A percentile compares a stretch with the other conserved stretches of the same genome.
phyloP scores from a whole-genome alignment of 2,888 invertebrate genomes.

The Tuberolachnus salignus region DNA sequence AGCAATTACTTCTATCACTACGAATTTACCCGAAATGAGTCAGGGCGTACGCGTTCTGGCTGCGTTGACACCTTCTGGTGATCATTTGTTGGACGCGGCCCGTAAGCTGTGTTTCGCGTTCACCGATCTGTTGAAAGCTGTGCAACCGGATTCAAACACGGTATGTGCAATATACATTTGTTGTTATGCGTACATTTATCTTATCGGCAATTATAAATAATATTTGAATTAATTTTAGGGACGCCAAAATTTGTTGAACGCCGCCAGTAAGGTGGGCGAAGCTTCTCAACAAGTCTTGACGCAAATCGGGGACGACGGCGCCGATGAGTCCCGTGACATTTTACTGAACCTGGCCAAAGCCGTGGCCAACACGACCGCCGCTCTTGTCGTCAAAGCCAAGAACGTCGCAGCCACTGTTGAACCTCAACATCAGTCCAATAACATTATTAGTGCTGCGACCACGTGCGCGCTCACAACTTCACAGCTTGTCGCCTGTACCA shows the following conservation, averaged over 20 bases:
- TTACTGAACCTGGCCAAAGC: constrained; percentile 92
- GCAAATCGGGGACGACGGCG: constrained; percentile 89
- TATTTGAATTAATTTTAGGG: constrained; percentile 11
- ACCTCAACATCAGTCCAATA: constrained; percentile 81
- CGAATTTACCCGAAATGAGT: constrained; percentile 94
- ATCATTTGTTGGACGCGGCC: constrained; percentile 88
- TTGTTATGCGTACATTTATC: no score
- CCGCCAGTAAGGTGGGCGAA: constrained; percentile 95
- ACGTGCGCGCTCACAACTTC: constrained; percentile 95
- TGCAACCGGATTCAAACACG: constrained; percentile 92
- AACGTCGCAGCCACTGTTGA: constrained; percentile 90
- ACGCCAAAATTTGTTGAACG: constrained; percentile 89
- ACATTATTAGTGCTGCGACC: constrained; percentile 96
- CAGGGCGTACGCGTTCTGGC: constrained; percentile 94
- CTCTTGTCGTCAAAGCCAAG: constrained; percentile 93
- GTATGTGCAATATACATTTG: constrained; percentile 63
- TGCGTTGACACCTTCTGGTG: constrained; percentile 89
- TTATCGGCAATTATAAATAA: neutral
- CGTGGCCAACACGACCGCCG: constrained; percentile 97
- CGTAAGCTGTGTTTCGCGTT: constrained; percentile 90
- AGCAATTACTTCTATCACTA: constrained; percentile 95
- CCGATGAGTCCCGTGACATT: constrained; percentile 86
- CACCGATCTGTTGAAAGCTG: constrained; percentile 91
- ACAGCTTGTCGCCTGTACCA: constrained; percentile 95
- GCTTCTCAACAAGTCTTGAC: constrained; percentile 92